Base-by-base conservation (phyloP, 2,888 invertebrate species). In the Eilema depressum region DNA sequence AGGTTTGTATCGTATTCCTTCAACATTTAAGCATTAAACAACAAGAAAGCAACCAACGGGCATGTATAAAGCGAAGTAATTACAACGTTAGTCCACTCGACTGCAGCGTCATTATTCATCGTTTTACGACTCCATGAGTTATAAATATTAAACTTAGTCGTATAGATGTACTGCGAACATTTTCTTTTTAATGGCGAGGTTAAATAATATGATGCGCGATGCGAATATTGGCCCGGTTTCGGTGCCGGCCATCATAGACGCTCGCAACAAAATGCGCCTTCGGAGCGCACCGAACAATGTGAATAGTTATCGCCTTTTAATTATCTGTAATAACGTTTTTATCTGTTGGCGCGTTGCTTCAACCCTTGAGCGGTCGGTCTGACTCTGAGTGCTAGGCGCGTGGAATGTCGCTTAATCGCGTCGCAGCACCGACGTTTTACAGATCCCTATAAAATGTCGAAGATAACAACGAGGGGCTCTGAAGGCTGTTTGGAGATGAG, bases 131-230 rank as follows among this genome's bases (percentile, higher is more conserved):
- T 92, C 89, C 92, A 92, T 93, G 91, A 94, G 94, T 93, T 95
- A 95, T 95, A 95, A 95, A 95, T 95, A 94, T 94, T 94, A 94
- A 95, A 94, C 92, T 92, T 91, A 89, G 92, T 92, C 93, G 94
- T 95, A 94, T 94, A 94, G 93, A 92, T 92, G 93, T 88, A 94
- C 94, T 93, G 95, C 95, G 93, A 94, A 95, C 93, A 94, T 95
- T 94, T 95, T 91, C 92, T 93, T 94, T 94, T 95, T 95, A 94
- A 94, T 95, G 93, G 91, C 91, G 90, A 91, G 91, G 90, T 91
- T 93, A 93, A 94, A 94, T 82, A 82, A 82, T 92, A 93, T 90
- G 92, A 92, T 91, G 93, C 91, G 87, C 91, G 89, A 89, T 92
- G 89, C 91, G 89, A 89, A 92, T 89, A 86, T 88, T 83, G 88